These are phyloP conservation scores for Trinorchestia longiramus DNA, from an alignment of 1,140 invertebrate genomes.

Conservation along the genomic window DNA sequence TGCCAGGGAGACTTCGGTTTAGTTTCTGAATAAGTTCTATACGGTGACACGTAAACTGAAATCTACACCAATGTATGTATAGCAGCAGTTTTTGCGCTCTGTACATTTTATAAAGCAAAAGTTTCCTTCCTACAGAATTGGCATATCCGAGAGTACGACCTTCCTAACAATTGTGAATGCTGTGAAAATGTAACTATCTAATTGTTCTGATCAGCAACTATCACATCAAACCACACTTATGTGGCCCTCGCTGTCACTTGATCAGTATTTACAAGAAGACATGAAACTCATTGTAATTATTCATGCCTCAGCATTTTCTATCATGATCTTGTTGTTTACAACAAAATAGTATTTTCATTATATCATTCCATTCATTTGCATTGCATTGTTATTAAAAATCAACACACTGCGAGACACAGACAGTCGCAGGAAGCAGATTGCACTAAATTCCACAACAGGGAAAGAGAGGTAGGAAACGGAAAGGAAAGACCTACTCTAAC, in stretches of 20 bases:
- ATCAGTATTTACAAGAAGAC: not conserved
- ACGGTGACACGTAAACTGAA: not conserved
- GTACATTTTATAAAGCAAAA: not conserved
- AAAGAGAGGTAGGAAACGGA: not conserved
- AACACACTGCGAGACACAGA: not conserved
- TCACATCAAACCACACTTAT: not conserved
- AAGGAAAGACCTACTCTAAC: not conserved
- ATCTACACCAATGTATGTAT: not conserved
- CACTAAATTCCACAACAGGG: not conserved
- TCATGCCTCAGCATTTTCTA: not conserved
- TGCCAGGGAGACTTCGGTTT: not conserved
- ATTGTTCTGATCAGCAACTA: not conserved
- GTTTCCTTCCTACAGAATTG: not conserved
- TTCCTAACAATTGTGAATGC: not conserved
- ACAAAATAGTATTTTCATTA: not conserved
- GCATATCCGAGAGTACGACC: not conserved
- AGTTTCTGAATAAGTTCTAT: not conserved
- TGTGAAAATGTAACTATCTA: not conserved
- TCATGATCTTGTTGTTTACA: not conserved
- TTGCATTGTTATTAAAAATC: not conserved
- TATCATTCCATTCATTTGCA: not conserved
- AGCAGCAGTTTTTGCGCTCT: not conserved
- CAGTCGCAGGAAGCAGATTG: not conserved
- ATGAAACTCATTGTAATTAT: not conserved
- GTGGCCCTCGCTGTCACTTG: not conserved